phyloP scores from a whole-genome alignment of 2,797 vertebrate species.

The Prunella strophiata region DNA sequence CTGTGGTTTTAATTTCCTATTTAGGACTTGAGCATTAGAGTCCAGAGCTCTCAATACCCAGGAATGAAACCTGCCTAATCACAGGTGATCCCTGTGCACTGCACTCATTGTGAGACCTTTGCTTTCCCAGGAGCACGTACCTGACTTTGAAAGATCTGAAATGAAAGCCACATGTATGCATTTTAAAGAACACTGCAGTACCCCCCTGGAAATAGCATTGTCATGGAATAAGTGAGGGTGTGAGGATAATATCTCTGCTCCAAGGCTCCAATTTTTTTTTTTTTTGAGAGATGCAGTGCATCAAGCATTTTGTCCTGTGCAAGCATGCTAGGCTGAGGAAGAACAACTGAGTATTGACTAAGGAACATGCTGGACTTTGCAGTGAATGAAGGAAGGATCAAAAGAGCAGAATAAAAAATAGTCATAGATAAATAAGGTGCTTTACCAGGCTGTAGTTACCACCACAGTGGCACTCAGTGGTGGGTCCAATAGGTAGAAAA shows the following conservation, averaged over 20 bases:
- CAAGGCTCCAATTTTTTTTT: background rate
- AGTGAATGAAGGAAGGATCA: background rate
- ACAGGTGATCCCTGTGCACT: background rate
- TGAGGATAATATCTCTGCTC: background rate
- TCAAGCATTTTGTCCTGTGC: background rate
- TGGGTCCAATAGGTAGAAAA: background rate
- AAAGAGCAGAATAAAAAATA: background rate
- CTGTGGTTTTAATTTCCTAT: background rate
- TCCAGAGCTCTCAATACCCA: background rate
- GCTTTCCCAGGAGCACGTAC: background rate
- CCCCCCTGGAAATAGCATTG: background rate
- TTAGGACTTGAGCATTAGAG: background rate
- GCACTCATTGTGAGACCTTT: background rate
- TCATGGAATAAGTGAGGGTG: background rate
- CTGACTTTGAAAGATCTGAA: background rate
- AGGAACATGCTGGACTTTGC: background rate
- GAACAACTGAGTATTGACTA: background rate
- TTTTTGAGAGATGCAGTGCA: background rate
- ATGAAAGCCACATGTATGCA: background rate
- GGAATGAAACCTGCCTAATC: background rate
- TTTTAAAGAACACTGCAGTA: background rate
- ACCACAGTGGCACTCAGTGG: background rate
- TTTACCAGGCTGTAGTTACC: background rate
- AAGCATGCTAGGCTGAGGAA: background rate
- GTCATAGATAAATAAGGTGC: background rate